phyloP scores from a whole-genome alignment of 2,113 vertebrate genomes.

The Salvelinus sp. region DNA sequence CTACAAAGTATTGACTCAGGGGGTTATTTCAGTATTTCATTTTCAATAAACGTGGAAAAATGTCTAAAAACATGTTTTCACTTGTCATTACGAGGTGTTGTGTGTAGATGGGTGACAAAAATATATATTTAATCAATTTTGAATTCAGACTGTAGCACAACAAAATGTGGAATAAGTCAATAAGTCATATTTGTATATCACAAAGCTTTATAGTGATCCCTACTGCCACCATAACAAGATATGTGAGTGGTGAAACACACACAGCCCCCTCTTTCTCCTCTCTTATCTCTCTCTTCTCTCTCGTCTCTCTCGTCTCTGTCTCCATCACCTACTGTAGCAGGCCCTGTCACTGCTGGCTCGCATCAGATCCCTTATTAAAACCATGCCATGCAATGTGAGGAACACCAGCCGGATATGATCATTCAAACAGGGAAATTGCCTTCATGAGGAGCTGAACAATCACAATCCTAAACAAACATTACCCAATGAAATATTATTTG shows the following conservation, averaged over 20 bases:
- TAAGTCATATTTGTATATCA: background rate
- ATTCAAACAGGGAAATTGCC: conserved; percentile 5
- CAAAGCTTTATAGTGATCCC: background rate
- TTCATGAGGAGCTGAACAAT: background rate
- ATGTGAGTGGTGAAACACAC: background rate
- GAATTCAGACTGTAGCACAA: too few species aligned
- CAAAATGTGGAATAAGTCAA: too few species aligned
- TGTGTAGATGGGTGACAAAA: too few species aligned
- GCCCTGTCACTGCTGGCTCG: background rate
- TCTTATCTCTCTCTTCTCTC: too few species aligned
- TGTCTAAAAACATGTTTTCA: too few species aligned
- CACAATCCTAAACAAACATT: background rate
- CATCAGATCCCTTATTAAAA: background rate
- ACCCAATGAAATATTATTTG: background rate
- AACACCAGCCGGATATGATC: conserved; percentile 12
- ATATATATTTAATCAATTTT: too few species aligned
- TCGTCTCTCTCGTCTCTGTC: too few species aligned
- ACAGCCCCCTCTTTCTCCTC: background rate
- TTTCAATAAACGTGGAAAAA: too few species aligned
- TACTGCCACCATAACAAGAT: background rate
- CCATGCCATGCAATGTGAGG: background rate
- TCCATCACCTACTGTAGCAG: too few species aligned
- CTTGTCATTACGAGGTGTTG: too few species aligned
- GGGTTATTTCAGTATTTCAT: too few species aligned
- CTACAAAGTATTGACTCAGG: too few species aligned